These are phyloP conservation scores for Tenualosa ilisha DNA, from an alignment of 2,797 vertebrate genomes.

Conservation along the genomic window DNA sequence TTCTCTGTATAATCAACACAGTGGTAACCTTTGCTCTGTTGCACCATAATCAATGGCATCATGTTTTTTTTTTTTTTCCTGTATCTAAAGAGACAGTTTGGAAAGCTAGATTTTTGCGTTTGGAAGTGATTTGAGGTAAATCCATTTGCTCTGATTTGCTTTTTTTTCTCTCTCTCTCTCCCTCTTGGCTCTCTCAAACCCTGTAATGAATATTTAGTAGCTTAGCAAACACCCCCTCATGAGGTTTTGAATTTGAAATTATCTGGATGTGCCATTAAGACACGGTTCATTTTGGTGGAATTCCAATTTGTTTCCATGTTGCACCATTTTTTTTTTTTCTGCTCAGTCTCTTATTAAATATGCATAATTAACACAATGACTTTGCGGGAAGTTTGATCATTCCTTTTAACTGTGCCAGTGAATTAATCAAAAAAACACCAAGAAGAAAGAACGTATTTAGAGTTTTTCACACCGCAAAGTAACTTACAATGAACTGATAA, in stretches of 20 bases:
- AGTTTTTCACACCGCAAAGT: not conserved
- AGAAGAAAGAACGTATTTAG: not conserved
- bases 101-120: constrained; percentile 20
- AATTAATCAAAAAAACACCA: not conserved
- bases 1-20: constrained; percentile 23
- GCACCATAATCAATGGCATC: constrained; percentile 30
- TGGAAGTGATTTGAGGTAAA: constrained; percentile 28
- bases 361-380: constrained; percentile 2
- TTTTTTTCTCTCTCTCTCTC: not conserved
- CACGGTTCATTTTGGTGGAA: not conserved
- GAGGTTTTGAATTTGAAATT: not conserved
- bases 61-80: constrained; percentile 38
- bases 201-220: constrained; percentile 8
- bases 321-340: not conserved
- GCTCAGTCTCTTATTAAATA: not conserved
- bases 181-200: not conserved
- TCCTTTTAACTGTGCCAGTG: not conserved
- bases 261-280: constrained; percentile 8
- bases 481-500: constrained; percentile 6
- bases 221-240: not conserved
- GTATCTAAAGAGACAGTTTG: constrained; percentile 19
- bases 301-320: constrained; percentile 9
- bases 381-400: not conserved
- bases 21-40: constrained; percentile 32
- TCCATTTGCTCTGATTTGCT: not conserved